Base-by-base conservation (phyloP, 2,797 vertebrate genomes). In the Pseudochromis fuscus region DNA sequence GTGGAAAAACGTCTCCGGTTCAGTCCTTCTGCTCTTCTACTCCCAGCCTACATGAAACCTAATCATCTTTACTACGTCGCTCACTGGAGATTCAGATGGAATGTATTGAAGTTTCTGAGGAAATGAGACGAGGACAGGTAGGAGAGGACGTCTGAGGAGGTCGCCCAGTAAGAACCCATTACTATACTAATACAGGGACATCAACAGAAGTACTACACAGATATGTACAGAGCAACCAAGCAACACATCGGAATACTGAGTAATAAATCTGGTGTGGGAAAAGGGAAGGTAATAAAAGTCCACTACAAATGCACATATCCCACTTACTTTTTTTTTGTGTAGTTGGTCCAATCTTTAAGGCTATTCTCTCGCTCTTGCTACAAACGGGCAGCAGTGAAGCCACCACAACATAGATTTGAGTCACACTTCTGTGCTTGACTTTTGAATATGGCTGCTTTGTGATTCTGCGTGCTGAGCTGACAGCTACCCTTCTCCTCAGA, bases 221-320 rank as follows among this genome's bases (percentile, higher is more conserved):
- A 90, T 88, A 89, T 91, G 82, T 90, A 93, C 85, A 91, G 74
- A 86, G 88, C 89, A 88, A 88, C 86, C 81, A 89, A 90, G 90
- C 89, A 85, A 89, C 88, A 92, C 89, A 71, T 83, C 30, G 37
- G 77, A 89, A 88, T 84, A 91, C 87, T 69, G 72, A 86, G 79
- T 88, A 84, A 84, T 89, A 90, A 86, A 85, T 87, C 75, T 86
- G 83, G 77, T 61, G 73, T 75, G 81, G 84, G 84, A 86, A n/a
- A 50, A 75, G 84, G 88, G 80, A 69, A 74, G 84, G 81, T 78
- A 67, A 73, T 80, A 86, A 83, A 83, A 82, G 70, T 85, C 77
- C 83, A 84, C 86, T 77, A 89, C 66, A 81, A 88, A 88, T 82
- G 81, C 68, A 86, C 87, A 85, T 62, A 79, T 84, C 85, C 87